These are phyloP conservation scores for Trochalopteron elliotii DNA, from an alignment of 2,113 vertebrate species.

Conservation along the genomic window DNA sequence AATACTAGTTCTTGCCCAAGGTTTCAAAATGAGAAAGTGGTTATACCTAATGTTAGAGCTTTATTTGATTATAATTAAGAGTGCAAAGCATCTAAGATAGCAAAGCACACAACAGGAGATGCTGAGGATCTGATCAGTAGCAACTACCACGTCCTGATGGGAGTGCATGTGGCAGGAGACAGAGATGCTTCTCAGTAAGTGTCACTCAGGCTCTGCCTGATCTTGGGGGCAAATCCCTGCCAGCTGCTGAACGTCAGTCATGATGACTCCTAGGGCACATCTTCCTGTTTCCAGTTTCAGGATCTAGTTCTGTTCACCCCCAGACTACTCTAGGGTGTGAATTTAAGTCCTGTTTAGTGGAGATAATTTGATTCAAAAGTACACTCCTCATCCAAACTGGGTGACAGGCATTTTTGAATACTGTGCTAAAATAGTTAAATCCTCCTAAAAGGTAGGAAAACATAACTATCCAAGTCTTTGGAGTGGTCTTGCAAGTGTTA, in stretches of 20 bases:
- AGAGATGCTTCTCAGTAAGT: accelerated
- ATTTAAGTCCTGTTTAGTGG: background rate
- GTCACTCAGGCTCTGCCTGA: background rate
- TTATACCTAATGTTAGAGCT: background rate
- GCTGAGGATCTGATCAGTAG: background rate
- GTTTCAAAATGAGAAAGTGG: background rate
- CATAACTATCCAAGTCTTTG: background rate
- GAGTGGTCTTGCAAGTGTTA: background rate
- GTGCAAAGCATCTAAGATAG: background rate
- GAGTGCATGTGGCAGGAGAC: background rate
- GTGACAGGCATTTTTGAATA: background rate
- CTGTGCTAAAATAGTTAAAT: background rate
- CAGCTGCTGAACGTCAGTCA: background rate
- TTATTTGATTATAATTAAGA: background rate
- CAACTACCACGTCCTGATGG: accelerated
- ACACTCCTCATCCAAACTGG: background rate
- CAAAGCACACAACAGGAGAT: background rate
- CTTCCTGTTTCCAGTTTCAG: background rate
- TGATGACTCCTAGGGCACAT: background rate
- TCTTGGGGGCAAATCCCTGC: background rate
- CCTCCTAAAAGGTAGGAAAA: background rate
- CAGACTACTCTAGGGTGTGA: background rate
- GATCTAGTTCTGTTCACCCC: background rate
- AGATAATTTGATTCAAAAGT: background rate
- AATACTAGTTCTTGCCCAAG: background rate